These are phyloP conservation scores for Notiomystis cincta DNA, from an alignment of 2,113 vertebrate genomes.

Conservation along the genomic window DNA sequence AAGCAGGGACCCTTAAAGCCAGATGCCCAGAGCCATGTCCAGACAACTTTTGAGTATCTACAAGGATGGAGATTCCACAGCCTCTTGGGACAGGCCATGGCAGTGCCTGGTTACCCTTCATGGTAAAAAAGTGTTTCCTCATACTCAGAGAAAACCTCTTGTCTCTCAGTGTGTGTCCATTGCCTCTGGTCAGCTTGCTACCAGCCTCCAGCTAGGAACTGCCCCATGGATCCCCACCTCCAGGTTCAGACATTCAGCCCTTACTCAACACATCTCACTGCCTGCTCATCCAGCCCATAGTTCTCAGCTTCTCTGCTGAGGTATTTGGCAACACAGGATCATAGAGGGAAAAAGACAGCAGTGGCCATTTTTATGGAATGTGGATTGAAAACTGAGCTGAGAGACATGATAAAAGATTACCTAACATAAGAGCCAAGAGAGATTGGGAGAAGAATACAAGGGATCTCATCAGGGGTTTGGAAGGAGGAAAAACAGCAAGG, in stretches of 20 bases:
- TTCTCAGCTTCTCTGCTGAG: not conserved
- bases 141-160: not conserved
- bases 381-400: not conserved
- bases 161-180: not conserved
- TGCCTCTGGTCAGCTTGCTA: not conserved
- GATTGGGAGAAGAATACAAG: not conserved
- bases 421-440: not conserved
- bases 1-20: not conserved
- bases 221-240: not conserved
- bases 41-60: not conserved
- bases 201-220: not conserved
- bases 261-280: not conserved
- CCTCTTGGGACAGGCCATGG: not conserved
- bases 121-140: not conserved
- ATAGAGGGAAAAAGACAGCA: not conserved
- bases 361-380: not conserved
- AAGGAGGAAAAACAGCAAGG: not conserved
- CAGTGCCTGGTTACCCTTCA: not conserved
- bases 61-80: not conserved
- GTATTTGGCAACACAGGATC: not conserved
- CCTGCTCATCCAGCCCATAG: not conserved
- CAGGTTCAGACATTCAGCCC: not conserved
- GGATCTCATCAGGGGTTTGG: not conserved
- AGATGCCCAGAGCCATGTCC: not conserved
- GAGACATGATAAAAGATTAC: not conserved